Conservation (phyloP, 2,888 invertebrate genomes). For the Cremastobaeus sp. region DNA sequence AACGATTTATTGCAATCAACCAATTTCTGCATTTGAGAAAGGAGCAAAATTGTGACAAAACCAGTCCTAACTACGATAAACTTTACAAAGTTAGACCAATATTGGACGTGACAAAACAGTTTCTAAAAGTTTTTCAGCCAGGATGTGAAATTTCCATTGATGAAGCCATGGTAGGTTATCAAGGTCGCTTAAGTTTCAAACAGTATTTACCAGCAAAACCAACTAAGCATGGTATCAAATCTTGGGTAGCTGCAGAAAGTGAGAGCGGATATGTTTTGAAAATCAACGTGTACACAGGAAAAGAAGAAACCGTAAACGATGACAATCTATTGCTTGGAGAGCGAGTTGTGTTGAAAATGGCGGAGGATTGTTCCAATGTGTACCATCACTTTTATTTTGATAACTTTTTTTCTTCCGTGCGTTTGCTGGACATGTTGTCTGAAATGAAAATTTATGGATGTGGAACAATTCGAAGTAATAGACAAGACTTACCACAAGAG, state of each 20-base stretch:
- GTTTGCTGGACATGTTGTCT: too few relatives aligned
- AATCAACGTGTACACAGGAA: constrained; percentile 31
- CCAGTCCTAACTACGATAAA: not conserved
- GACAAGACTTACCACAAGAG: not conserved
- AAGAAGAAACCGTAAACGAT: constrained; percentile 8
- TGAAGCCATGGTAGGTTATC: constrained; percentile 36
- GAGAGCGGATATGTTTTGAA: constrained; percentile 13
- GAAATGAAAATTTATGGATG: not conserved
- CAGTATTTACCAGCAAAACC: constrained; percentile 50
- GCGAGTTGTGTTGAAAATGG: constrained; percentile 34
- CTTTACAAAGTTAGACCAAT: constrained; percentile 14
- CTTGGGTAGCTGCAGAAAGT: constrained; percentile 30
- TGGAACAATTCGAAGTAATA: not conserved
- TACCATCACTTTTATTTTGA: constrained; percentile 37
- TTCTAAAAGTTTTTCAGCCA: constrained; percentile 2
- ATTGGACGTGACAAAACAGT: constrained; percentile 5
- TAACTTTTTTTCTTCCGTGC: constrained; percentile 29
- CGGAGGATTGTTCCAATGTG: constrained; percentile 11
- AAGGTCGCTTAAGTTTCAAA: constrained; percentile 34
- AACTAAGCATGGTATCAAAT: constrained; percentile 41
- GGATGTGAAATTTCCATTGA: constrained; percentile 15
- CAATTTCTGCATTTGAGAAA: not conserved
- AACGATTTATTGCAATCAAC: not conserved
- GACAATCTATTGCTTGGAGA: constrained; percentile 22
- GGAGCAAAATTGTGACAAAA: not conserved